Percentiles rank a stretch among this genome's conserved stretches.
Conservation (phyloP, 2,888 invertebrate species). For the Steromphala cineraria region DNA sequence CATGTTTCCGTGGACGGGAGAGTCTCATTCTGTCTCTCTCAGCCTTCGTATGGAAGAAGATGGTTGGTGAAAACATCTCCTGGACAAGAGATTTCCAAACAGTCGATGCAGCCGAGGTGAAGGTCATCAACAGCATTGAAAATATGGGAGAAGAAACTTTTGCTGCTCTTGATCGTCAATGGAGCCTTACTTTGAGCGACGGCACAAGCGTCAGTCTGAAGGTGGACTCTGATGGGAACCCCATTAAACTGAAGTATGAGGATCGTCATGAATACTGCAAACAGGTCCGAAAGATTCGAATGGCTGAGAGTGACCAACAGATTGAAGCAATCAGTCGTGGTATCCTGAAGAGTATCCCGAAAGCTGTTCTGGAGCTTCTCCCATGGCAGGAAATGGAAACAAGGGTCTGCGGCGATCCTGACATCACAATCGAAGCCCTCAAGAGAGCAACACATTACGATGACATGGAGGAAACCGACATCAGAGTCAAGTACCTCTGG, state of each 20-base stretch:
- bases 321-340: constrained; percentile 68
- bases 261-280: constrained; percentile 68
- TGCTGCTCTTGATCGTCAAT: constrained; percentile 50
- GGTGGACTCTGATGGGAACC: constrained; percentile 61
- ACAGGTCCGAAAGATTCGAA: constrained; percentile 63
- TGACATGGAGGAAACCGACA: constrained; percentile 71
- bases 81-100: constrained; percentile 72
- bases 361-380: constrained; percentile 71
- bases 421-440: constrained; percentile 72
- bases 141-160: constrained; percentile 64
- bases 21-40: constrained; percentile 71
- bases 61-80: constrained; percentile 68
- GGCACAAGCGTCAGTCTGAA: constrained; percentile 63
- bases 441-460: constrained; percentile 71
- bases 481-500: constrained; percentile 73
- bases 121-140: constrained; percentile 64
- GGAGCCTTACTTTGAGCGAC: constrained; percentile 69
- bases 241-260: constrained; percentile 58
- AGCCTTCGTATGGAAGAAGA: constrained; percentile 73
- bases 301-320: constrained; percentile 71
- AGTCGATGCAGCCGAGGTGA: constrained; percentile 73
- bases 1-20: constrained; percentile 74
- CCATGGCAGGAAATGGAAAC: constrained; percentile 74
- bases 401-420: constrained; percentile 73
- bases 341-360: constrained; percentile 71